Base-by-base conservation (phyloP, 2,888 invertebrate species). In the Acheta domesticus region DNA sequence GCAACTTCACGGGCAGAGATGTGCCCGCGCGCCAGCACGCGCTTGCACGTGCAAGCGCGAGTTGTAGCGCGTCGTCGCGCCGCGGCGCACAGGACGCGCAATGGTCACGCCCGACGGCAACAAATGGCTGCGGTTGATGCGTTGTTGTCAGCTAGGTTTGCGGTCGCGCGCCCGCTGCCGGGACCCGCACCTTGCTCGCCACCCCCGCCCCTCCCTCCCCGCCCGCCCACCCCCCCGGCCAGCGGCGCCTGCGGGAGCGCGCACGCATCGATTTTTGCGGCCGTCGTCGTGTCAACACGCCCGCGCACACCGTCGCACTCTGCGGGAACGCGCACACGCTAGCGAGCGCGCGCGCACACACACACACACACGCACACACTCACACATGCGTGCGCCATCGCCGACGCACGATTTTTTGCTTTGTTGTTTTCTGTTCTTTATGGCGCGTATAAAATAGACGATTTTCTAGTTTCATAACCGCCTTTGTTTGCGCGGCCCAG, bases 71-170 rank as follows among this genome's bases (percentile, higher is more conserved):
- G 36, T 36, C 36, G 36, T 14, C 62, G 62, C 62, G 62, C 62
- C 62, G n/a, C 16, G 5, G 62, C 62, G 62, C 62, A 1, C 62
- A 19, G n/a, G 8, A 12, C 62, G 62, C 16, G 62, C 16, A 62
- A 62, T 36, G 62, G 62, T n/a, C 62, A 19, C 62, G 62, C n/a
- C 62, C 62, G 62, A 62, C 62, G 62, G n/a, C 62, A 62, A 79
- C 79, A 79, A 79, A 79, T 79, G 79, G 77, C 79, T 79, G 79
- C 79, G 79, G 79, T 77, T 79, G 79, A 77, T 77, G 79, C 77
- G 77, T 74, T 79, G 79, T 79, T 79, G 79, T 79, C 79, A 79
- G 79, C 73, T 79, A 75, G 79, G 77, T 79, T 79, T 79, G 79
- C 49, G 79, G 79, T 79, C 62, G 62, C 62, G 14, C n/a, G 12